Base-by-base conservation (phyloP, 2,888 invertebrate genomes). In the Epistrophe eligans region DNA sequence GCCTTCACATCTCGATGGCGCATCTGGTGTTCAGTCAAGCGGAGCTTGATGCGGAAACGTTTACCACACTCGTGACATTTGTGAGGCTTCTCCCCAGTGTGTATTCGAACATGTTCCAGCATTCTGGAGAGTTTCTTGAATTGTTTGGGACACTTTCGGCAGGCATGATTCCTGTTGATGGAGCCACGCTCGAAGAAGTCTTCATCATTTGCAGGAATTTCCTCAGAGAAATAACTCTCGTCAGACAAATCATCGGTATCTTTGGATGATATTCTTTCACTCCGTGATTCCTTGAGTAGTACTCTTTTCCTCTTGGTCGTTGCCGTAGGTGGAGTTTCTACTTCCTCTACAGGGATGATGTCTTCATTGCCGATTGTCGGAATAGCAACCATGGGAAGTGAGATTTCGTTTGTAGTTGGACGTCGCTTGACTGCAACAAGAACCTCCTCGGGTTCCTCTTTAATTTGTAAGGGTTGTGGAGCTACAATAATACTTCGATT, bases 31-130 rank as follows among this genome's bases (percentile, higher is more conserved):
- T 92, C 92, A 15, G 88, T 89, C 35, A 92, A 88, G 10, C 92
- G 92, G 89, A 91, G 91, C 71, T 91, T 92, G 32, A 92, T 84
- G 1, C 92, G 92, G 72, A 92, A 92, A 4, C 90, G 83, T 38
- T 91, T 90, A 32, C 90, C 91, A 24, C 92, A 92, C 32, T 90
- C 89, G 11, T 89, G 89, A 48, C 92, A 92, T 15, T 88, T 84
- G 48, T 90, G 91, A 0, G 92, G 92, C 72, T 92, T 92, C 79
- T 92, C 92, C n/a, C 92, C 92, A 0, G 92, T 92, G 71, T 92
- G 92, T 13, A 92, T 62, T 0, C 92, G 92, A 60, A 90, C 81
- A 67, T 92, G 92, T 79, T 92, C 92, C 43, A 90, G 84, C 45
- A 92, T 89, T 1, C 92, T 90, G 0, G 90, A 90, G 66, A 89